These are phyloP conservation scores for Euspilapteryx auroguttella DNA, from an alignment of 2,888 invertebrate genomes.

Conservation along the genomic window DNA sequence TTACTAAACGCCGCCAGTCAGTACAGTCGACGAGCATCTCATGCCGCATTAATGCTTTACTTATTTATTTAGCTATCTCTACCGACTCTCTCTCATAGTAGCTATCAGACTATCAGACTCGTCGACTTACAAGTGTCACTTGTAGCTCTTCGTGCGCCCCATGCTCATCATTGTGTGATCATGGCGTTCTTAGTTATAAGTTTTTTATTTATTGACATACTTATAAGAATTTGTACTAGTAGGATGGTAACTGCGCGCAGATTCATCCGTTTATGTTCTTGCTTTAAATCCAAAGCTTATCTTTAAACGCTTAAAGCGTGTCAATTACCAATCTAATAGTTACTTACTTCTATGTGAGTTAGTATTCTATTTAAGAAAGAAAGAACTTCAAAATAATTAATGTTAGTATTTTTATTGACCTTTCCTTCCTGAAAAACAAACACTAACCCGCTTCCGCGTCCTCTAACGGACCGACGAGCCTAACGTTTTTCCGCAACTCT, in stretches of 20 bases:
- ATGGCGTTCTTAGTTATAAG: too few relatives aligned
- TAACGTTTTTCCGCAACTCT: slow-evolving; percentile 43
- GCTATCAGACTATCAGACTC: slow-evolving; percentile 25
- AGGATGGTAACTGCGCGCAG: too few relatives aligned
- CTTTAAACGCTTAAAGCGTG: too few relatives aligned
- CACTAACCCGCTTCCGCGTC: slow-evolving; percentile 38
- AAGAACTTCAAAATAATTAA: slow-evolving; percentile 53
- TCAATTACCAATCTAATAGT: neutral
- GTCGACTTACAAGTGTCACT: slow-evolving; percentile 12
- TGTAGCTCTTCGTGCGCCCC: slow-evolving; percentile 19
- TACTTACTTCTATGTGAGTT: too few relatives aligned
- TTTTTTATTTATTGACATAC: too few relatives aligned
- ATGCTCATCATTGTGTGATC: slow-evolving; percentile 21
- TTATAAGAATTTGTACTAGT: too few relatives aligned
- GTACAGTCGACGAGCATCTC: slow-evolving; percentile 52
- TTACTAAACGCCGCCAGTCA: slow-evolving; percentile 51
- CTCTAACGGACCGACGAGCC: slow-evolving; percentile 20
- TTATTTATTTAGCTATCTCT: slow-evolving; percentile 34
- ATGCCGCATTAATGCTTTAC: slow-evolving; percentile 58
- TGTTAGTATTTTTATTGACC: slow-evolving; percentile 81
- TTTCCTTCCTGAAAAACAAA: slow-evolving; percentile 76
- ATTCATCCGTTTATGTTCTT: too few relatives aligned
- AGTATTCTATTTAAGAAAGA: slow-evolving; percentile 20
- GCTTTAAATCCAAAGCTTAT: too few relatives aligned
- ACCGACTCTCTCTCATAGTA: slow-evolving; percentile 31